phyloP scores from a whole-genome alignment of 2,888 invertebrate species.

The Malacosoma neustria region DNA sequence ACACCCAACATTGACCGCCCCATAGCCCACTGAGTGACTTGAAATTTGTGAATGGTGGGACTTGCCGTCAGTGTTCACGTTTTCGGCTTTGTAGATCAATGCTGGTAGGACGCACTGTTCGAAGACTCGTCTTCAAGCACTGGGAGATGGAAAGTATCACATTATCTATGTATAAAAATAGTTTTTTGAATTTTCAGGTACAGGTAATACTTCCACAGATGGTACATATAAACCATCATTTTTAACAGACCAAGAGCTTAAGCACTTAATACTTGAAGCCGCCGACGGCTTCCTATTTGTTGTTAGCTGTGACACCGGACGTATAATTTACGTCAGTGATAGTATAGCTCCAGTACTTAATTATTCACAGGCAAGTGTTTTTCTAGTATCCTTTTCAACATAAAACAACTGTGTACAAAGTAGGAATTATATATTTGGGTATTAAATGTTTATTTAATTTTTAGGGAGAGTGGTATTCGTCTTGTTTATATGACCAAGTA shows the following conservation, averaged over 20 bases:
- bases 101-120: no score
- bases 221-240: conserved; percentile 99
- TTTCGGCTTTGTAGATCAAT: no score
- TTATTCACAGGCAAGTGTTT: conserved; percentile 84
- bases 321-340: conserved; percentile 98
- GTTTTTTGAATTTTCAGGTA: conserved; percentile 74
- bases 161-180: no score
- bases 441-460: conserved; percentile 18
- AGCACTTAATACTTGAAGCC: conserved; percentile 98
- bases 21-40: no score
- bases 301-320: conserved; percentile 96
- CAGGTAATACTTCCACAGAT: conserved; percentile 96
- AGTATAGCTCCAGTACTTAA: conserved; percentile 98
- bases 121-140: no score
- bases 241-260: conserved; percentile 98
- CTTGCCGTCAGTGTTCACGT: no score
- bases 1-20: no score
- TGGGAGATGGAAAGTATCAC: no score
- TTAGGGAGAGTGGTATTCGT: conserved; percentile 97
- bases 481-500: conserved; percentile 95
- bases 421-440: no score
- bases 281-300: conserved; percentile 98
- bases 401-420: no score
- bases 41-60: no score
- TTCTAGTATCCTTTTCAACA: conserved; percentile 1